A percentile compares a stretch with the other conserved stretches of the same genome.
phyloP scores from a whole-genome alignment of 1,140 invertebrate genomes.

The Caenorhabditis elegans region WBcel235 BX284604.4:8483001-8483500 shows the following conservation, averaged over 20 bases:
- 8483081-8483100: not conserved
- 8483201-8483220: too few species aligned
- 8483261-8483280: too few species aligned
- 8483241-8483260: too few species aligned
- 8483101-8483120: conserved; percentile 5
- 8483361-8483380: not conserved
- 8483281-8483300: too few species aligned
- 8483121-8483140: not conserved
- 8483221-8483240: too few species aligned
- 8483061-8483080: not conserved
- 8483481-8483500: not conserved
- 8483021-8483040: not conserved
- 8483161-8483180: too few species aligned
- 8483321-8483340: too few species aligned
- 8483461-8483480: not conserved
- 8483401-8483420: not conserved
- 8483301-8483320: too few species aligned
- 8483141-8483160: too few species aligned
- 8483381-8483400: not conserved
- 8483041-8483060: not conserved
- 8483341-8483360: not conserved
- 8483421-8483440: not conserved
- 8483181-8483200: too few species aligned
- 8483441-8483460: not conserved
- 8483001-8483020: not conserved